Percentiles rank a stretch among this genome's conserved stretches.
Conservation (phyloP, 2,797 vertebrate species). For the Adrianichthys oophorus region DNA sequence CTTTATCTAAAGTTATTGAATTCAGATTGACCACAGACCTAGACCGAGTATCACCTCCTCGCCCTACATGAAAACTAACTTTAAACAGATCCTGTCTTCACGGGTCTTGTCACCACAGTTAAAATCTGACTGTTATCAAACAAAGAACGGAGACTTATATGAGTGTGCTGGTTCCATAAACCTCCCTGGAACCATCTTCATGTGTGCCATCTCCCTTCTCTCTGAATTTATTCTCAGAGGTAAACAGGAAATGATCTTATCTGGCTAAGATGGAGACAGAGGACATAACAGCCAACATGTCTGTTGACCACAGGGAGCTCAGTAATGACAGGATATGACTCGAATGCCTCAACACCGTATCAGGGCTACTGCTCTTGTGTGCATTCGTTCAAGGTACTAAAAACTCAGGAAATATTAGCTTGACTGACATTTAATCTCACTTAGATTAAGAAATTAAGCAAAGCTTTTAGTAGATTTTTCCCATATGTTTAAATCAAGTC, state of each 20-base stretch:
- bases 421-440: no score
- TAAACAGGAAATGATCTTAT: constrained; percentile 74
- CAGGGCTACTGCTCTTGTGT: constrained; percentile 1
- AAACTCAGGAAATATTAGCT: no score
- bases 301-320: constrained; percentile 30
- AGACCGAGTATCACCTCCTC: no score
- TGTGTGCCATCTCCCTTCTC: constrained; percentile 28
- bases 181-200: constrained; percentile 24
- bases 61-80: no score
- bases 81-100: no score
- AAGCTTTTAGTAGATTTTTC: no score
- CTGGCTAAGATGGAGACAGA: constrained; percentile 47
- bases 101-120: no score
- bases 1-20: no score
- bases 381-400: background rate
- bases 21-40: no score
- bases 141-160: constrained; percentile 6
- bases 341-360: constrained; percentile 49
- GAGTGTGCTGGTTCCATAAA: background rate
- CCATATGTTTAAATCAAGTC: no score
- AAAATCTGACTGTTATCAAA: no score
- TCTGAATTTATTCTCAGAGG: constrained; percentile 42
- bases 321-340: constrained; percentile 61
- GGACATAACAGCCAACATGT: constrained; percentile 52
- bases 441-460: no score